Evolutionary conservation across 2,113 vertebrate species (phyloP).

Genomic region (Pseudorhombus dupliciocellatus): DNA sequence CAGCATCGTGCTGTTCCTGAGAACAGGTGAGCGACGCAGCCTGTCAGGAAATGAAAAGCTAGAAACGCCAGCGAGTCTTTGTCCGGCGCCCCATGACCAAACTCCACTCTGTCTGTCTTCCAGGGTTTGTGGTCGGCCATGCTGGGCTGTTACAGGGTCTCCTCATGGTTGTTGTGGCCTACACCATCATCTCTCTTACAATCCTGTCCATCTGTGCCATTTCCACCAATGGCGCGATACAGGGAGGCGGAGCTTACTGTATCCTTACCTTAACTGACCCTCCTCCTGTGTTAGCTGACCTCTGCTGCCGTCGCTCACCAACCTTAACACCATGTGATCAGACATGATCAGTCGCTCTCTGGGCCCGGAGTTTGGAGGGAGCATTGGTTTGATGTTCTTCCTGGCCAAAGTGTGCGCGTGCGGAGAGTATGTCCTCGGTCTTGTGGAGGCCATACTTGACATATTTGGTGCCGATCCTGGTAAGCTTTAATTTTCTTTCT

Average conservation of each 20-base stretch:
- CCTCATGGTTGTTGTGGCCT: slow-evolving; percentile 88
- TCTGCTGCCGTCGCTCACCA: background rate
- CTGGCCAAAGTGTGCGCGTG: slow-evolving; percentile 91
- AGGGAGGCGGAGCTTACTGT: slow-evolving; percentile 93
- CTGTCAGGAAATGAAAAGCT: too few relatives aligned
- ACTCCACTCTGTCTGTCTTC: slow-evolving; percentile 31
- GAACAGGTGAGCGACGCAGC: slow-evolving; percentile 86
- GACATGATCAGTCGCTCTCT: slow-evolving; percentile 94
- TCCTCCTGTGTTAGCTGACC: background rate
- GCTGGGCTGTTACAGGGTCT: slow-evolving; percentile 89
- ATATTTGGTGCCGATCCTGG: slow-evolving; percentile 82
- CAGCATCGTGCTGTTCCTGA: slow-evolving; percentile 90
- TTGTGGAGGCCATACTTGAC: slow-evolving; percentile 89
- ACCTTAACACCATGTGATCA: slow-evolving; percentile 68
- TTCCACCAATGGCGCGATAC: slow-evolving; percentile 91
- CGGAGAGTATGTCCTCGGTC: slow-evolving; percentile 89
- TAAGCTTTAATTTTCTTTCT: slow-evolving; percentile 44
- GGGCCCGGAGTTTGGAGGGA: slow-evolving; percentile 92
- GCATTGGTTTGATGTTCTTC: slow-evolving; percentile 95
- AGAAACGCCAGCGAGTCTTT: slow-evolving; percentile 12
- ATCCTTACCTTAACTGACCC: slow-evolving; percentile 77
- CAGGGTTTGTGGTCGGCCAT: slow-evolving; percentile 92
- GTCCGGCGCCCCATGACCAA: slow-evolving; percentile 36
- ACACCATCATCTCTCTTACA: slow-evolving; percentile 89
- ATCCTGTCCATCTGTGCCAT: slow-evolving; percentile 92